A percentile compares a stretch with the other conserved stretches of the same genome.
These are phyloP conservation scores for Thereva unica DNA, from an alignment of 2,888 invertebrate species.

Conservation along the genomic window DNA sequence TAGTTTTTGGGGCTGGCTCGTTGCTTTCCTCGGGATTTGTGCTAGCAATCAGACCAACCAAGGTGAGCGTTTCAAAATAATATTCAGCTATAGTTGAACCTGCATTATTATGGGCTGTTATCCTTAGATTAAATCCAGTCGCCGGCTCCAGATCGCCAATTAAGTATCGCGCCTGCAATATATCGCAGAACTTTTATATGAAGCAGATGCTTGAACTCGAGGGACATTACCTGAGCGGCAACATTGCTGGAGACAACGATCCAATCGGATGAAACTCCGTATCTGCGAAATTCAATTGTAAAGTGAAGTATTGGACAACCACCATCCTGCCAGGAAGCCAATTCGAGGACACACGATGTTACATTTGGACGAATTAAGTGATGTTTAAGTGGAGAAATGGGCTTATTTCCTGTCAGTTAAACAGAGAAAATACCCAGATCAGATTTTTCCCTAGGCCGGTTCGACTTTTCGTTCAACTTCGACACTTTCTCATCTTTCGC, in stretches of 20 bases:
- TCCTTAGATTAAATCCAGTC: constrained; percentile 60
- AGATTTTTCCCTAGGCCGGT: no score
- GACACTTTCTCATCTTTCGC: no score
- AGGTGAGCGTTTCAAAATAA: constrained; percentile 63
- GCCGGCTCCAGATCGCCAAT: constrained; percentile 61
- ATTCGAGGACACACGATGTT: constrained; percentile 74
- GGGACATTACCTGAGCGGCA: constrained; percentile 53
- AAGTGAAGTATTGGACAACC: constrained; percentile 80
- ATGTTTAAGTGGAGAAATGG: constrained; percentile 70
- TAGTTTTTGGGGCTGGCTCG: constrained; percentile 48
- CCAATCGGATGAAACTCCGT: constrained; percentile 53
- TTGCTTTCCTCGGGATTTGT: constrained; percentile 45
- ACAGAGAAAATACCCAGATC: no score
- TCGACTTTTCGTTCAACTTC: no score
- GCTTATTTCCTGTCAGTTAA: constrained; percentile 55
- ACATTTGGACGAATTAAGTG: constrained; percentile 75
- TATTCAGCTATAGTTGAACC: constrained; percentile 65
- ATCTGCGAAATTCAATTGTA: constrained; percentile 54
- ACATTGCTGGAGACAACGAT: constrained; percentile 61
- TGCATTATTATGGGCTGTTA: constrained; percentile 68
- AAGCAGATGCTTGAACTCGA: constrained; percentile 44
- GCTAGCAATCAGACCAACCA: constrained; percentile 57
- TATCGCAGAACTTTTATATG: constrained; percentile 6
- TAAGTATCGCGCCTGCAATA: constrained; percentile 54
- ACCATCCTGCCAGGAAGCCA: constrained; percentile 79